Evolutionary conservation across 2,113 vertebrate species (phyloP), one percentile per base, ranked within the genome.

Genomic region (Notothenia rossii): DNA sequence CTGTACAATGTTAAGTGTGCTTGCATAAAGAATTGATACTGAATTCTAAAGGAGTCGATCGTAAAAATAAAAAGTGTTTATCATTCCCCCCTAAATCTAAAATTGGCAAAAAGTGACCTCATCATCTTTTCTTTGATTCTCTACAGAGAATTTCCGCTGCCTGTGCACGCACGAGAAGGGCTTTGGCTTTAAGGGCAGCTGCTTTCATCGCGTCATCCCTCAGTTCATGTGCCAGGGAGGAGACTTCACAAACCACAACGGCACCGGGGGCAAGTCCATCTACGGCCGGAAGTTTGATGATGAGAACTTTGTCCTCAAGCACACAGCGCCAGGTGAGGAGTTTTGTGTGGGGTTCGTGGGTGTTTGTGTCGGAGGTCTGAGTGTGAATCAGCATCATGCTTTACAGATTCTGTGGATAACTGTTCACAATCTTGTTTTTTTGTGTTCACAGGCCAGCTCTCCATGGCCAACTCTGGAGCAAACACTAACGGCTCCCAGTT

Each of bases 201-300:
- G 98, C 89, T 98, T 99, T 85, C 98, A 99, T 86, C 96, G 98
- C 4, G 56, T 99, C 91, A 98, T 99, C 79, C 98, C 98, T 22
- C 98, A 98, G 96, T 99, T 99, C 89, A 99, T 99, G 98, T 99
- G 97, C 86, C 98, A 99, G 91, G 98, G 96, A 0, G 98, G 98
- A 0, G 98, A 99, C 68, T 99, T 99, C 94, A 99, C 98, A 84
- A 98, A 99, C 92, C 98, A 99, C 94, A 99, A 99, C 0, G 97
- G 98, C 93, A 99, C 97, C 0, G 98, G 98, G 0, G 98, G 98
- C 48, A 99, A 99, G 84, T 98, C 98, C 50, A 99, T 99, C 93
- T 99, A 98, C 0, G 98, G 98, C 3, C 95, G 92, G 86, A 99
- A 99, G 90, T 99, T 99, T 61, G 98, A 99, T 0, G 98, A 99